phyloP scores from a whole-genome alignment of 2,113 vertebrate species.

The Melanostigma gelatinosum region DNA sequence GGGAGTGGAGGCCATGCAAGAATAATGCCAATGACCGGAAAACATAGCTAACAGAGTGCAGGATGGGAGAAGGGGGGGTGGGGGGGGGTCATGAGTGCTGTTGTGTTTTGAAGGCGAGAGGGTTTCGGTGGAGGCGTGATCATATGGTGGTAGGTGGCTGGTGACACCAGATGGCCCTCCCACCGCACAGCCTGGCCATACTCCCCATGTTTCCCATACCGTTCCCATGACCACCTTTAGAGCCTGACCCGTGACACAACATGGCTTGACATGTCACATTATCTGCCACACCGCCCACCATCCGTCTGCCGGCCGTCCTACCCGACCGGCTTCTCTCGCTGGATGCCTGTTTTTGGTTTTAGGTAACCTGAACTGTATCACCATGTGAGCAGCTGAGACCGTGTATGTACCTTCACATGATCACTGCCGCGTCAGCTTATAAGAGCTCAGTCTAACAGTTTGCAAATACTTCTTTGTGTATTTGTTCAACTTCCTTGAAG shows the following conservation, averaged over 20 bases:
- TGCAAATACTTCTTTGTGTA: neutral
- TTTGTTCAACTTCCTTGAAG: neutral
- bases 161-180: slow-evolving; percentile 67
- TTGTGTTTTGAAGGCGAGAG: slow-evolving; percentile 31
- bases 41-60: slow-evolving; percentile 45
- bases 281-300: slow-evolving; percentile 27
- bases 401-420: slow-evolving; percentile 5
- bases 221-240: slow-evolving; percentile 46
- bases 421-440: neutral
- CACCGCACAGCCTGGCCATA: slow-evolving; percentile 42
- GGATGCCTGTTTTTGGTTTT: slow-evolving; percentile 31
- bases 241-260: slow-evolving; percentile 49
- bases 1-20: slow-evolving; percentile 45
- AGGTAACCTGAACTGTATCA: slow-evolving; percentile 53
- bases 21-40: slow-evolving; percentile 75
- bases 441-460: neutral
- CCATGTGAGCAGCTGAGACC: slow-evolving; percentile 53
- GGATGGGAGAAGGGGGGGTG: neutral
- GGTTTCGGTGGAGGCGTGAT: slow-evolving; percentile 36
- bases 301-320: neutral
- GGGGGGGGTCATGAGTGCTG: slow-evolving; percentile 11
- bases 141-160: slow-evolving; percentile 40
- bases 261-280: slow-evolving; percentile 50
- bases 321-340: neutral
- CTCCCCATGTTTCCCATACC: slow-evolving; percentile 57